These are phyloP conservation scores for Polia nebulosa DNA, from an alignment of 2,888 invertebrate genomes.

Conservation along the genomic window DNA sequence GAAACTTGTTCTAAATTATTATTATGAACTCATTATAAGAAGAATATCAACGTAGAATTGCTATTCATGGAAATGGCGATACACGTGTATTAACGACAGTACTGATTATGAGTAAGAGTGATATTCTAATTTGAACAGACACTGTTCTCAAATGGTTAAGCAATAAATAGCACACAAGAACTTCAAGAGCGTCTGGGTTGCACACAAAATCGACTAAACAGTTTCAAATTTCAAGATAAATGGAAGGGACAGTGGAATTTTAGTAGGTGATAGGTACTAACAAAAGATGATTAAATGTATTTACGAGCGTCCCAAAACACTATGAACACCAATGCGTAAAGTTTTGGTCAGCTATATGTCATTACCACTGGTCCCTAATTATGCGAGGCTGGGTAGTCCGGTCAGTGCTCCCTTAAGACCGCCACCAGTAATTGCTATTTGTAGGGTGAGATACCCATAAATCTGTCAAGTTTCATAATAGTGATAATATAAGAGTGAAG, in stretches of 20 bases:
- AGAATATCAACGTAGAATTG: neutral
- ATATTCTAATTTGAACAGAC: neutral
- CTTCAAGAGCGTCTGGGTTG: constrained; percentile 1
- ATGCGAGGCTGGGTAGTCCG: constrained; percentile 24
- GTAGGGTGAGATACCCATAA: constrained; percentile 14
- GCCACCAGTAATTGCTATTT: constrained; percentile 33
- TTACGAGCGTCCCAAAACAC: constrained; percentile 22
- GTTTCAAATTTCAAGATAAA: constrained; percentile 22
- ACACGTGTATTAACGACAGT: neutral
- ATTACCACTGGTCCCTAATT: constrained; percentile 37
- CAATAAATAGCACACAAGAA: neutral
- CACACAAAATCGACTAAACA: neutral
- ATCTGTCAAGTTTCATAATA: constrained; percentile 8
- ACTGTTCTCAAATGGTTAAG: neutral
- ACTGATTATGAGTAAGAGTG: neutral
- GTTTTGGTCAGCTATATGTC: constrained; percentile 43
- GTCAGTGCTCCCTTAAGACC: constrained; percentile 32
- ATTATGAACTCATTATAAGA: constrained; percentile 2
- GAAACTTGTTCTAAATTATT: constrained; percentile 23
- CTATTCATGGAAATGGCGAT: neutral
- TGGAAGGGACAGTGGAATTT: constrained; percentile 10
- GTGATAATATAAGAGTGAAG: constrained; percentile 14
- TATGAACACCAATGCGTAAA: constrained; percentile 43
- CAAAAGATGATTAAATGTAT: constrained; percentile 30
- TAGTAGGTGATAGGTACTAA: constrained; percentile 24